Base-by-base conservation (phyloP, 2,888 invertebrate species). In the Lomographa bimaculata region DNA sequence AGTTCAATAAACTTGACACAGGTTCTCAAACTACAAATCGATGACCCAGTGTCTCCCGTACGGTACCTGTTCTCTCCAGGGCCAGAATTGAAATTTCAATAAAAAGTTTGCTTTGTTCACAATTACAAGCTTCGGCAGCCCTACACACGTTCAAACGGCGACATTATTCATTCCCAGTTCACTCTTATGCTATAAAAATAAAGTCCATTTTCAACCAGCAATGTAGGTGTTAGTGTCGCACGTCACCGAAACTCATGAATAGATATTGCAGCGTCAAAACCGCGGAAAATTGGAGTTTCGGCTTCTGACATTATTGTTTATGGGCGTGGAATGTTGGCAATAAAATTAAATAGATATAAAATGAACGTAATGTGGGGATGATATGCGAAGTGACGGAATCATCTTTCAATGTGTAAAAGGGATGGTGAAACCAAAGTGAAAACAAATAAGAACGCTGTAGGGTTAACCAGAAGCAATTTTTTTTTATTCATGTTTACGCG, bases 261-360 rank as follows among this genome's bases (percentile, higher is more conserved):
- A 82, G 79, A 82, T 75, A 82, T 82, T 82, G 80, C 73, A 66
- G 64, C 68, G 73, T 73, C 73, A 78, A 79, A 79, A 81, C 72
- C 70, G 78, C 64, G 71, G 73, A 74, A 82, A 81, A 80, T 79
- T 80, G 75, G 71, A 75, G 57, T 64, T 67, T 60, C 50, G 54
- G 55, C 60, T 53, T 55, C 37, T 43, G 47, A 47, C 46, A 64
- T 68, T 69, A 73, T 74, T 72, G 70, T 74, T 70, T 69, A 69
- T 61, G 53, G 30, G 46, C 33, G 42, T 27, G 36, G 32, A 32
- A 36, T 32, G 25, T 26, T 21, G 34, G 41, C 39, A 45, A 35
- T 34, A 35, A 38, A 50, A 56, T 56, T 38, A 58, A 29, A 40
- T 24, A 34, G 9, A 33, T 34, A 33, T 33, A 21, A 20, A 21